Evolutionary conservation across 2,113 vertebrate species (phyloP), one percentile per base, ranked within the genome.

Genomic region (Zapornia atra): DNA sequence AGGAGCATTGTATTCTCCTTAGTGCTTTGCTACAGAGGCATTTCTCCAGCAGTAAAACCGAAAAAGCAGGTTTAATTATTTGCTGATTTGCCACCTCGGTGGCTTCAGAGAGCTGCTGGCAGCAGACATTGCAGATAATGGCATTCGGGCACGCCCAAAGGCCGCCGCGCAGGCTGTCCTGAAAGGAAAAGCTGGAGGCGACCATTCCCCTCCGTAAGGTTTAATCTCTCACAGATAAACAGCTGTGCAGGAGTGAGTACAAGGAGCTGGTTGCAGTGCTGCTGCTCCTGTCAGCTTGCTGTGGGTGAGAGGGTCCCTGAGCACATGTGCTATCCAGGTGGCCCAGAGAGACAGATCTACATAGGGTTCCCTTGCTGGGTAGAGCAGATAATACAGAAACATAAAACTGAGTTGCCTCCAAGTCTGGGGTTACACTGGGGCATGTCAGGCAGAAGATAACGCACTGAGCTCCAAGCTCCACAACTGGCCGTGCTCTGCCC

Each of bases 61-160:
- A 94, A 88, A 92, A 93, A 77, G 40, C 48, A 44, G 77, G 94
- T 88, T 97, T 96, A 96, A 96, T 96, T 69, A 94, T 97, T 97
- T 96, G 93, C 88, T 93, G 71, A 19, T 65, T 56, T 72, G 80
- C 81, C 73, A 73, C 89, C 73, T 94, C 0, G 1, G 36, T 72
- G 69, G 28, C 76, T 88, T 95, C 66, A 78, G 28, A 79, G 91
- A 31, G 51, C 80, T 42, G 28, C 2, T 1, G 7, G 17, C 44
- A 46, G 38, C 56, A 89, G 70, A 20, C 71, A 54, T 68, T 53
- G 56, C 75, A 83, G 92, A 90, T 64, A 29, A 13, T 0, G 10
- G 44, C 50, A 60, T 16, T 36, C 24, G 6, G 88, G 78, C 90
- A 97, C 84, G 54, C 59, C 91, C 69, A 77, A 69, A 59, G 57